A percentile compares a stretch with the other conserved stretches of the same genome.
These are phyloP conservation scores for Paragorgia papillata DNA, from an alignment of 92 coral and sea anemone species.

Conservation along the genomic window DNA sequence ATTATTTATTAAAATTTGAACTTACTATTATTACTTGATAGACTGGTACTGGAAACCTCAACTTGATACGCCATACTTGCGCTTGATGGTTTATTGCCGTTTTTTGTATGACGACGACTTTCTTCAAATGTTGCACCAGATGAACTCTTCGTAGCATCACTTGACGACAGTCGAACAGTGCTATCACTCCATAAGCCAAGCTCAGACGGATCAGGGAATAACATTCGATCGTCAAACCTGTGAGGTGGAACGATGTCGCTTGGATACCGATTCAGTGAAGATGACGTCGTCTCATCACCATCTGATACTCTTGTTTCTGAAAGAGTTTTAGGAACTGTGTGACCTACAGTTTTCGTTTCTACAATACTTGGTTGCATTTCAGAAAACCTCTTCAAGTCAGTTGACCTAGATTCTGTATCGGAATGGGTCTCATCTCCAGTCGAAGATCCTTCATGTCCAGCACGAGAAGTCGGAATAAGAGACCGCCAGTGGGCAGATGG, in stretches of 20 bases:
- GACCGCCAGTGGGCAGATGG: slow-evolving; percentile 17
- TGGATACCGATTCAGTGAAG: slow-evolving; percentile 31
- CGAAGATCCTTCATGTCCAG: neutral
- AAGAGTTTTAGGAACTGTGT: neutral
- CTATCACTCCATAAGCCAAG: slow-evolving; percentile 41
- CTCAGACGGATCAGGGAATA: slow-evolving; percentile 35
- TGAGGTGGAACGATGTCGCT: slow-evolving; percentile 15
- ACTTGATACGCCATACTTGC: neutral
- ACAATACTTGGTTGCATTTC: neutral
- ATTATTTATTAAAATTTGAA: neutral
- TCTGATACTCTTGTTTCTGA: neutral
- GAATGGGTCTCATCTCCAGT: neutral
- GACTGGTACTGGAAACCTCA: slow-evolving; percentile 25
- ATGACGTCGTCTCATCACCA: neutral
- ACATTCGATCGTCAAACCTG: neutral
- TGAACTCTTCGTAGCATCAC: slow-evolving; percentile 40
- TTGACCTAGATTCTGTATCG: slow-evolving; percentile 1
- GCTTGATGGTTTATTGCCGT: neutral
- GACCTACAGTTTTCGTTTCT: neutral
- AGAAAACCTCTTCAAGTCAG: neutral
- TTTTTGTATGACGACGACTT: neutral
- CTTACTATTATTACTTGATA: slow-evolving; percentile 9
- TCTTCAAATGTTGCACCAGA: slow-evolving; percentile 19
- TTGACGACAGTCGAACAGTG: slow-evolving; percentile 25
- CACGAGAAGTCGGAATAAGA: slow-evolving; percentile 22